These are phyloP conservation scores for Drosophila saltans DNA, from an alignment of 1,140 invertebrate species.

Conservation along the genomic window DNA sequence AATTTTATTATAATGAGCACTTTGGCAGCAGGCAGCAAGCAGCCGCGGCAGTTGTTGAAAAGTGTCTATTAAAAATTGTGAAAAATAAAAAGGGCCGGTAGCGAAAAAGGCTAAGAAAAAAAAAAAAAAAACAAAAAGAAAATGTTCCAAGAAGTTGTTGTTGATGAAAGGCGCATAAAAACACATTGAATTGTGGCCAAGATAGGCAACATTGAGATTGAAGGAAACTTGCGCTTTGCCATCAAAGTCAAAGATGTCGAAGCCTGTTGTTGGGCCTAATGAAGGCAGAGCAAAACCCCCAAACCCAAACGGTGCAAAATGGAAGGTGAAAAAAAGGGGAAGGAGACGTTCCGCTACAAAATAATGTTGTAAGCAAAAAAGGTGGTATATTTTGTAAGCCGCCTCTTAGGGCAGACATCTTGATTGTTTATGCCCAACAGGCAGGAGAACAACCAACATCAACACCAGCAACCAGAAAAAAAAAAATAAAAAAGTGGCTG, in stretches of 20 bases:
- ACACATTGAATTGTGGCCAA: slow-evolving; percentile 39
- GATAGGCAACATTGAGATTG: slow-evolving; percentile 5
- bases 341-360: slow-evolving; percentile 4
- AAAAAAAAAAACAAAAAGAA: not conserved
- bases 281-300: slow-evolving; percentile 27
- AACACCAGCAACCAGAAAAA: not conserved
- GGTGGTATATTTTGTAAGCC: slow-evolving; percentile 19
- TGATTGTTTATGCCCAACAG: slow-evolving; percentile 23
- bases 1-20: slow-evolving; percentile 54
- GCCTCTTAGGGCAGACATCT: slow-evolving; percentile 21
- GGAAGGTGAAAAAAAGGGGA: not conserved
- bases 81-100: slow-evolving; percentile 31
- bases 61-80: slow-evolving; percentile 50
- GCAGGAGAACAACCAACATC: slow-evolving; percentile 14
- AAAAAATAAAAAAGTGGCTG: slow-evolving; percentile 4
- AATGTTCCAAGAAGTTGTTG: slow-evolving; percentile 23
- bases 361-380: slow-evolving; percentile 36
- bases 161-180: slow-evolving; percentile 44
- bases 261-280: slow-evolving; percentile 42
- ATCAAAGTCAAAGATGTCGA: slow-evolving; percentile 45
- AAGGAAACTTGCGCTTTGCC: slow-evolving; percentile 18
- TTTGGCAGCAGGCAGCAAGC: slow-evolving; percentile 10
- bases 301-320: not conserved
- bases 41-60: slow-evolving; percentile 35
- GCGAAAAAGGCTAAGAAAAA: slow-evolving; percentile 8